phyloP scores from a whole-genome alignment of 1,140 invertebrate species.

The Fopius arisanus region DNA sequence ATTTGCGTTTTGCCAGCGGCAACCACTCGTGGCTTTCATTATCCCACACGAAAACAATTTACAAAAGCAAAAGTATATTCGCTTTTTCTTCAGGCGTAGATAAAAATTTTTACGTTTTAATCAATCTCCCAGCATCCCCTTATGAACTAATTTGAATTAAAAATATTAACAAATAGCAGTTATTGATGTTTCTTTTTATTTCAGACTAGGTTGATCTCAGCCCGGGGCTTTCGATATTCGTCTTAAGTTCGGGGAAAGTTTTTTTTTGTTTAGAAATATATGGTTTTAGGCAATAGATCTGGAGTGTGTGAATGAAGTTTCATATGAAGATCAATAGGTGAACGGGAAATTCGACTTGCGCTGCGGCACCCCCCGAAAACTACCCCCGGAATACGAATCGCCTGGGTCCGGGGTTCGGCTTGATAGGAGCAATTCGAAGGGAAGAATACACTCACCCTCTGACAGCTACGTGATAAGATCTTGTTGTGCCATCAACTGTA shows the following conservation, averaged over 20 bases:
- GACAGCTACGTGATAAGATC: constrained; percentile 56
- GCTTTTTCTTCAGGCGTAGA: neutral
- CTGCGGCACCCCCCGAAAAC: neutral
- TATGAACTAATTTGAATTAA: too few relatives aligned
- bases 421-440: constrained; percentile 52
- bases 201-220: too few relatives aligned
- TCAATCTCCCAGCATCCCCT: too few relatives aligned
- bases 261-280: too few relatives aligned
- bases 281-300: too few relatives aligned
- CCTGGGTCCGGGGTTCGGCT: constrained; percentile 41
- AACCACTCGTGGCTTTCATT: constrained; percentile 32
- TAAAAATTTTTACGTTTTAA: neutral
- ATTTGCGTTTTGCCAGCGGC: constrained; percentile 24
- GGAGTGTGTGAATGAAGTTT: neutral
- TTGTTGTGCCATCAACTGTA: constrained; percentile 40
- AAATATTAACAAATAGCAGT: too few relatives aligned
- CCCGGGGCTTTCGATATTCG: too few relatives aligned
- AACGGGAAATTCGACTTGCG: neutral
- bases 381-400: neutral
- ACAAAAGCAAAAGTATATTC: neutral
- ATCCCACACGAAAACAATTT: constrained; percentile 22
- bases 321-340: neutral
- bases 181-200: too few relatives aligned
- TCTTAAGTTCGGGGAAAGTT: too few relatives aligned
- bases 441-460: constrained; percentile 44